Base-by-base conservation (phyloP, 2,113 vertebrate genomes). In the Syrmaticus mikado region DNA sequence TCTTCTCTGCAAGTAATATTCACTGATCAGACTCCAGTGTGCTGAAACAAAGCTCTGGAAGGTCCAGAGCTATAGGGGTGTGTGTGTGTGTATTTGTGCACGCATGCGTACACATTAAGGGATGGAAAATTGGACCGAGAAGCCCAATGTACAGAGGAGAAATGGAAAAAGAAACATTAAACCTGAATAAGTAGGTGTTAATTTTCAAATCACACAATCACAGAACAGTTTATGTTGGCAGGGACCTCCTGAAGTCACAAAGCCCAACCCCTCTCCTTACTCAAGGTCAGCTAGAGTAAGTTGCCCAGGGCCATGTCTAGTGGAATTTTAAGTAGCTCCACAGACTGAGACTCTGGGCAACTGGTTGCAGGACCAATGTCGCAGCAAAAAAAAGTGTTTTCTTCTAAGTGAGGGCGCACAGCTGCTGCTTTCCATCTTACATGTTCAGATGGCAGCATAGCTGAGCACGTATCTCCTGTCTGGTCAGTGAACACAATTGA, bases 131-230 rank as follows among this genome's bases (percentile, higher is more conserved):
- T 73, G 76, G 55, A 17, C 38, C 48, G 27, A 79, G 67, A 87
- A 87, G 8, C 7, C 32, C 10, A 28, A 0, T 8, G 14, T 0
- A 66, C 27, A n/a, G 25, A 68, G 40, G 18, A 52, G 36, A 50
- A 85, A 4, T 67, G 61, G 25, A 67, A 84, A 76, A 83, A 21
- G 38, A 83, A 65, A 6, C 25, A 25, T 48, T 60, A 30, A 24
- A n/a, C 10, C 8, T 80, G 14, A 67, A 30, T 58, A 74, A 70
- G 22, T 15, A 70, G 36, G 43, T 24, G 27, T 78, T 74, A 71
- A 45, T 62, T 90, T 93, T 88, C 62, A 76, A 10, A 40, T 87
- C 28, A 76, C 40, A 80, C 11, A 73, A 55, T 80, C 14, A 32
- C 9, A 75, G 25, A 70, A 78, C 52, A 3, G 0, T 73, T 90